Base-by-base conservation (phyloP, 2,888 invertebrate species). In the Eilema caniola region DNA sequence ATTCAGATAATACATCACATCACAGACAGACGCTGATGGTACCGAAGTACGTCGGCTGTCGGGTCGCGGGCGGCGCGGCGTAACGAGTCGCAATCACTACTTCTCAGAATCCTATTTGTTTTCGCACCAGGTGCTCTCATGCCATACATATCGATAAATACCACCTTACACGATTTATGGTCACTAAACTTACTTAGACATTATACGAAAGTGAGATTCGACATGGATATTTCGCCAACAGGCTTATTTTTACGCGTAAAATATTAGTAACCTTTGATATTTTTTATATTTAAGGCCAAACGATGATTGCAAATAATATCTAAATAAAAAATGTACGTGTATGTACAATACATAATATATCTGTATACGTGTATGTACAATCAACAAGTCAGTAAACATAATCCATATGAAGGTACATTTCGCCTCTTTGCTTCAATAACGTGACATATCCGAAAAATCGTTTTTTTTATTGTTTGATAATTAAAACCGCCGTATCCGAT, bases 31-130 rank as follows among this genome's bases (percentile, higher is more conserved):
- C 71, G 75, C 70, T 76, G 79, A 73, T 71, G 74, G 72, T 70
- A 77, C 74, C 31, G 28, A 23, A 65, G 65, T 59, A 66, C 74
- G 70, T 66, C 73, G 73, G 70, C 72, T 62, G 68, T 74, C 75
- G 81, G 75, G 78, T 62, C 63, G 72, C 68, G 74, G 72, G 72
- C 77, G 75, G 73, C 67, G 74, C 78, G 75, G 73, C 76, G 80
- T 81, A 86, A 83, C 86, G 86, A 89, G 85, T 84, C 83, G 85
- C 89, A 90, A 90, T 90, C 91, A 88, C 85, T 83, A 83, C 73
- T 93, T 93, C 93, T 89, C 76, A 83, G 92, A 93, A 93, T 74
- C 84, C 82, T 85, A 87, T 85, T 86, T 89, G 89, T 89, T 89
- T 89, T 89, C 86, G 86, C 86, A 86, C 88, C 90, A 90, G 90